phyloP scores from a whole-genome alignment of 2,797 vertebrate genomes.

The Lerista edwardsae region DNA sequence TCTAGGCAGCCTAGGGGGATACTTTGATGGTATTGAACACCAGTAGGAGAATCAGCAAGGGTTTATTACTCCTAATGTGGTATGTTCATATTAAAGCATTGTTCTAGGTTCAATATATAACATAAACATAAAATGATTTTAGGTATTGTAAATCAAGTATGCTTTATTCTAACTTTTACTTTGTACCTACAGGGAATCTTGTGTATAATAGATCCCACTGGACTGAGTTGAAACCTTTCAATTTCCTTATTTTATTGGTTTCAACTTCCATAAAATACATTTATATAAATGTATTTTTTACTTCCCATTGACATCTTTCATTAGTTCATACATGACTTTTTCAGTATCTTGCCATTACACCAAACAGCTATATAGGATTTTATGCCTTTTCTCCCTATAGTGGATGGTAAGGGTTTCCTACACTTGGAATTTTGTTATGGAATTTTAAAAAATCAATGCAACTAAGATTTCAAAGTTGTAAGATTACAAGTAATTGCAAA shows the following conservation, averaged over 20 bases:
- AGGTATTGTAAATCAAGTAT: background rate
- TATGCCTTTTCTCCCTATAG: slow-evolving; percentile 31
- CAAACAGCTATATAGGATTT: slow-evolving; percentile 18
- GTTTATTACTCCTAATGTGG: background rate
- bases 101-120: slow-evolving; percentile 1
- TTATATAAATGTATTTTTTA: slow-evolving; percentile 37
- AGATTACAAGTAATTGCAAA: slow-evolving; percentile 25
- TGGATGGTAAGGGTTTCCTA: slow-evolving; percentile 7
- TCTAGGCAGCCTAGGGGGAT: too few relatives aligned
- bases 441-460: slow-evolving; percentile 12
- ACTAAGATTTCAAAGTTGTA: background rate
- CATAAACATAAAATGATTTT: too few relatives aligned
- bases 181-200: slow-evolving; percentile 25
- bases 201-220: background rate
- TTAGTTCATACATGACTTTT: slow-evolving; percentile 14
- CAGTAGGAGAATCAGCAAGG: too few relatives aligned
- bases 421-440: background rate
- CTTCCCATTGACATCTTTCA: slow-evolving; percentile 23
- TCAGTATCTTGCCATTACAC: background rate
- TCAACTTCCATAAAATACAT: slow-evolving; percentile 3
- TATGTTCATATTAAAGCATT: background rate
- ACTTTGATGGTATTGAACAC: too few relatives aligned
- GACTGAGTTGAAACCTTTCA: background rate
- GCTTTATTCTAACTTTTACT: slow-evolving; percentile 16
- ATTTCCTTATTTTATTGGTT: background rate